Conservation (phyloP, 92 coral and sea anemone genomes). For the Heliopora coerulea region DNA sequence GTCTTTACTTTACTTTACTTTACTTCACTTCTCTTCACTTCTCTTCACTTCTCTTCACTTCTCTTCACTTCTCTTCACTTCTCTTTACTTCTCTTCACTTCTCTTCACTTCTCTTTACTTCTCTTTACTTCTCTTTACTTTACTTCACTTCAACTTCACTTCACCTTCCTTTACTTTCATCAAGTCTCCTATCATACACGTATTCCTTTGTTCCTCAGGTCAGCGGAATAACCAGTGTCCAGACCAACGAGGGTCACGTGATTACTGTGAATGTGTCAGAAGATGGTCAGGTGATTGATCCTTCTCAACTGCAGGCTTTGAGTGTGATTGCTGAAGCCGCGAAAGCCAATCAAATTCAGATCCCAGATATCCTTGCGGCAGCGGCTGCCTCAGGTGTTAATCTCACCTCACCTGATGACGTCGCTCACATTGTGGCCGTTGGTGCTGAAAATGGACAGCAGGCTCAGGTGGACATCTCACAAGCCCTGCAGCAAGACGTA, state of each 20-base stretch:
- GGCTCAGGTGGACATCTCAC: constrained; percentile 23
- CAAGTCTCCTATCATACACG: neutral
- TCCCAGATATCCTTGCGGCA: constrained; percentile 40
- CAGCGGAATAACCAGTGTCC: constrained; percentile 36
- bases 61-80: neutral
- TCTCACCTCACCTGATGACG: constrained; percentile 23
- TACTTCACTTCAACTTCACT: neutral
- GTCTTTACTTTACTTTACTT: neutral
- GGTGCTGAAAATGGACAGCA: constrained; percentile 26
- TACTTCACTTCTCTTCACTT: neutral
- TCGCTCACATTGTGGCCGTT: constrained; percentile 40
- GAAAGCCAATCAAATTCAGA: constrained; percentile 21
- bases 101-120: neutral
- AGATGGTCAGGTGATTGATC: constrained; percentile 28
- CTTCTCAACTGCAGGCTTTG: constrained; percentile 37
- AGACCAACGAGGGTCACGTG: constrained; percentile 28
- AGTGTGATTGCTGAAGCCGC: constrained; percentile 41
- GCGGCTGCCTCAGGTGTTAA: constrained; percentile 29
- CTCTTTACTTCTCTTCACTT: neutral
- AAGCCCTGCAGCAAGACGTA: constrained; percentile 26
- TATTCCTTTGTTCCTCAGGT: neutral
- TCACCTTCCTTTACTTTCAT: neutral
- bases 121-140: neutral
- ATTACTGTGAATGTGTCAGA: constrained; percentile 23
- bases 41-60: neutral